Evolutionary conservation across 2,113 vertebrate genomes (phyloP).

Genomic region (Eira barbara): DNA sequence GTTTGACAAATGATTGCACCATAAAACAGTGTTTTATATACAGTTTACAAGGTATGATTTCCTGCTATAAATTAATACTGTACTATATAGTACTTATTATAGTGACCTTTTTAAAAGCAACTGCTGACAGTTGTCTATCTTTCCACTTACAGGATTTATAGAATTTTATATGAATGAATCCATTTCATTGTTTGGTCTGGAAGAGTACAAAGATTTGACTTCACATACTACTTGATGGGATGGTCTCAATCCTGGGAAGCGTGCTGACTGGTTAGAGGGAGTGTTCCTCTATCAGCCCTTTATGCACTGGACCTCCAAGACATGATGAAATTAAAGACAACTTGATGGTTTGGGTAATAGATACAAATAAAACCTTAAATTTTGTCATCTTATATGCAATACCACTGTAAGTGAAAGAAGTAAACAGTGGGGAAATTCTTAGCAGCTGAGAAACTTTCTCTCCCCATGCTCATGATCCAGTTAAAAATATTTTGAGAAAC

Average conservation of each 20-base stretch:
- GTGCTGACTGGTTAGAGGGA: constrained; percentile 45
- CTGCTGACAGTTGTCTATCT: constrained; percentile 78
- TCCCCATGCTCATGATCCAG: constrained; percentile 73
- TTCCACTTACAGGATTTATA: constrained; percentile 65
- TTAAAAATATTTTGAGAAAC: constrained; percentile 71
- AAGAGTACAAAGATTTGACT: constrained; percentile 71
- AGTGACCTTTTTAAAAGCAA: constrained; percentile 83
- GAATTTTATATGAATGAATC: constrained; percentile 53
- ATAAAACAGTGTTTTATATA: constrained; percentile 88
- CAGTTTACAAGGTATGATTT: constrained; percentile 85
- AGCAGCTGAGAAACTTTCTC: constrained; percentile 78
- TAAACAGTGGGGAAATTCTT: constrained; percentile 65
- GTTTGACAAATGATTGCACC: constrained; percentile 86
- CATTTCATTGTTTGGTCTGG: constrained; percentile 71
- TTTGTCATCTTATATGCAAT: constrained; percentile 41
- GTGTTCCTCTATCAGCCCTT: constrained; percentile 55
- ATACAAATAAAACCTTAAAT: constrained; percentile 75
- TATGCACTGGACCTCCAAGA: constrained; percentile 26
- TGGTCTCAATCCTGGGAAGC: constrained; percentile 56
- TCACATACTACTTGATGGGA: constrained; percentile 49
- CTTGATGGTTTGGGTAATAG: constrained; percentile 51
- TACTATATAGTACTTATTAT: constrained; percentile 81
- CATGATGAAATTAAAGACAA: constrained; percentile 45
- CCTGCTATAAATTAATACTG: constrained; percentile 88
- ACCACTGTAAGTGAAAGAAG: constrained; percentile 73